Base-by-base conservation (phyloP, 2,888 invertebrate species). In the Campoletis raptor region DNA sequence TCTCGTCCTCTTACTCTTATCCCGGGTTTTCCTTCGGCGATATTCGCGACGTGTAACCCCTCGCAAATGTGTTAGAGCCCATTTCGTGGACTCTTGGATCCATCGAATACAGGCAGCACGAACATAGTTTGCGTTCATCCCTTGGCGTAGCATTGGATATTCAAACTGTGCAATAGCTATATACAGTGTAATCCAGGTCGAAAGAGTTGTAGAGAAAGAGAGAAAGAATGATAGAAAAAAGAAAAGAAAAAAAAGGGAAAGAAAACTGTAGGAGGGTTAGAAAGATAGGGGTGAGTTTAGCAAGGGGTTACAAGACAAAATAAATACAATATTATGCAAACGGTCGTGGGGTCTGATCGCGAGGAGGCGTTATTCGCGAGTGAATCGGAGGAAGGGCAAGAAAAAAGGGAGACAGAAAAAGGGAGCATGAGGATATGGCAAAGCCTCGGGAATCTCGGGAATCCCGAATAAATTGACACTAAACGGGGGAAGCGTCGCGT, bases 401-500 rank as follows among this genome's bases (percentile, higher is more conserved):
- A 73, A 76, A 72, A 73, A 61, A 54, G 54, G 30, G 66, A 36
- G 42, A 57, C 24, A 42, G 30, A 57, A 77, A 73, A 77, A 52
- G 72, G 73, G 52, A 88, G 88, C 90, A 89, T 64, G 57, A 74
- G 83, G 79, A 77, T 72, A 85, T 84, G 88, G 92, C 92, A 93
- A 94, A 94, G 93, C 94, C 93, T 91, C 91, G 93, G 91, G 92
- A 94, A 94, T 94, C 94, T 94, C 93, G 91, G 93, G 93, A 94
- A 94, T 94, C 94, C 94, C 92, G 94, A 94, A 94, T 94, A 94
- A 94, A 94, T 94, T 94, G 94, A 94, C 94, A 94, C 94, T 94
- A 94, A 94, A 94, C 93, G 94, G 91, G 92, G 87, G 86, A 84
- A 85, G 87, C 88, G 89, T 87, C 85, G 89, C 86, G 81, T 80